A percentile compares a stretch with the other conserved stretches of the same genome.
These are phyloP conservation scores for Tenthredo scrophulariae DNA, from an alignment of 2,888 invertebrate species.

Conservation along the genomic window DNA sequence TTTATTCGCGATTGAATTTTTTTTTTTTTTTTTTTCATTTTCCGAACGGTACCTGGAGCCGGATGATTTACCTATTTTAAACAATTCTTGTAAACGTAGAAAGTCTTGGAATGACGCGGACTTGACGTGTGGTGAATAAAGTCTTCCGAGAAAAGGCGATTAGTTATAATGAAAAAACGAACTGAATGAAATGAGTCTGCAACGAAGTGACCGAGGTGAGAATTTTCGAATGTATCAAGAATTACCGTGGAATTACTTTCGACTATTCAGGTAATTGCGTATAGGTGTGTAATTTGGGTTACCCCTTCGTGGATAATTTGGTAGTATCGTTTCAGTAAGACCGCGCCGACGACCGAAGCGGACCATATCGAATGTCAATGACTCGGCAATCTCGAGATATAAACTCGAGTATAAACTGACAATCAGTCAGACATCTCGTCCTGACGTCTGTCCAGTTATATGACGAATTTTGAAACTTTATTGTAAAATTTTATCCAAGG, in stretches of 20 bases:
- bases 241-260: slow-evolving; percentile 47
- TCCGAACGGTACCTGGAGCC: neutral
- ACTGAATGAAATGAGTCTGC: neutral
- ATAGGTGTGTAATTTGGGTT: slow-evolving; percentile 36
- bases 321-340: neutral
- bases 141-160: slow-evolving; percentile 1
- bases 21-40: neutral
- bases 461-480: neutral
- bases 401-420: slow-evolving; percentile 30
- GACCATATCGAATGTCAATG: slow-evolving; percentile 37
- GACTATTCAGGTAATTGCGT: neutral
- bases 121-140: slow-evolving; percentile 1
- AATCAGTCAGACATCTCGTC: neutral
- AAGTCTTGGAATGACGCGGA: neutral
- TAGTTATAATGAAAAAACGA: neutral
- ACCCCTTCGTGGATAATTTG: slow-evolving; percentile 26
- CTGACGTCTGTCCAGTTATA: neutral
- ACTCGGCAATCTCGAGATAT: slow-evolving; percentile 33
- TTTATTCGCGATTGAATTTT: neutral
- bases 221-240: neutral
- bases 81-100: neutral
- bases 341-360: neutral
- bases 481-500: neutral
- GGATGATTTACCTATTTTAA: neutral
- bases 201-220: neutral